phyloP scores from a whole-genome alignment of 2,888 invertebrate genomes.

The Macaria liturata region DNA sequence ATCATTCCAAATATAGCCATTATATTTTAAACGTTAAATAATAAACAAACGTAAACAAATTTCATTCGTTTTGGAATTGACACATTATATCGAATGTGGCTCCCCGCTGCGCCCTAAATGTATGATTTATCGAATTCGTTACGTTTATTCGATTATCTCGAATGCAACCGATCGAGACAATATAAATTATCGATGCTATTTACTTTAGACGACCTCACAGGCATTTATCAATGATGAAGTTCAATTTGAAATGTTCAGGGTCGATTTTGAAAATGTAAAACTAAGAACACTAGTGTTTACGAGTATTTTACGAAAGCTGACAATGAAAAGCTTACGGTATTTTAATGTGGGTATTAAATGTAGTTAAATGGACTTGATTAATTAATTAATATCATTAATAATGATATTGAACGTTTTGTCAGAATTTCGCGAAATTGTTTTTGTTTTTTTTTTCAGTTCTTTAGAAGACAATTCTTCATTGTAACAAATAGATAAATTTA shows the following conservation, averaged over 20 bases:
- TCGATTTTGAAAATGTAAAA: background rate
- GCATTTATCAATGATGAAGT: slow-evolving; percentile 14
- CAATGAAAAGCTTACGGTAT: no score
- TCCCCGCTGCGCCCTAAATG: slow-evolving; percentile 34
- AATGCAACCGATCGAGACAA: slow-evolving; percentile 26
- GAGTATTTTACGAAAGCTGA: no score
- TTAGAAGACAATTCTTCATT: no score
- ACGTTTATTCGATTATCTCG: slow-evolving; percentile 29
- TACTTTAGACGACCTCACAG: slow-evolving; percentile 24
- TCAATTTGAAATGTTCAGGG: slow-evolving; percentile 12
- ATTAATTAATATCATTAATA: no score
- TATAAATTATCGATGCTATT: slow-evolving; percentile 27
- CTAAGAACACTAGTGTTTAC: no score
- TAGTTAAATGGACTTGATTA: no score
- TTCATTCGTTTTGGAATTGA: slow-evolving; percentile 31
- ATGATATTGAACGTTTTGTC: no score
- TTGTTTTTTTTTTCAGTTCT: no score
- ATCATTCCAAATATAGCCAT: slow-evolving; percentile 20
- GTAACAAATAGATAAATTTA: no score
- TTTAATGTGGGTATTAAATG: no score
- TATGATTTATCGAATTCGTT: slow-evolving; percentile 31
- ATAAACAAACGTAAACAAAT: slow-evolving; percentile 27
- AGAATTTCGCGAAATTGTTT: no score
- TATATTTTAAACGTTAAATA: slow-evolving; percentile 21
- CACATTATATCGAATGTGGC: slow-evolving; percentile 35